Evolutionary conservation across 2,888 invertebrate species (phyloP).

Genomic region (Cotesia congregata): DNA sequence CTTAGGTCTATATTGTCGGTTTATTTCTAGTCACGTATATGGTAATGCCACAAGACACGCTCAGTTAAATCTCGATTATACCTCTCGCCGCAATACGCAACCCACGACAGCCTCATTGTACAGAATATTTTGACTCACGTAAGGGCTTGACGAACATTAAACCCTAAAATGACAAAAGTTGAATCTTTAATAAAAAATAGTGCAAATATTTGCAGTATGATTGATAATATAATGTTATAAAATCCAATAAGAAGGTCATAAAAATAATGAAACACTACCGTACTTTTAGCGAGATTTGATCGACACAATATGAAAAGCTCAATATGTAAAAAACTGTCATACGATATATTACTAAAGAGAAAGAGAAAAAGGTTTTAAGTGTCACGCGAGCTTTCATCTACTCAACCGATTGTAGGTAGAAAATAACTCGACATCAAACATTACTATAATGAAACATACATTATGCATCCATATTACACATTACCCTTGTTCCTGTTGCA

Average conservation of each 20-base stretch:
- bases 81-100: constrained; percentile 34
- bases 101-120: constrained; percentile 31
- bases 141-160: constrained; percentile 16
- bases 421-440: constrained; percentile 16
- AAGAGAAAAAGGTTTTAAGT: background rate
- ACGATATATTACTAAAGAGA: background rate
- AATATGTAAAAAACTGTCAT: background rate
- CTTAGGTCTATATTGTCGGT: constrained; percentile 27
- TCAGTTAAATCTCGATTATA: constrained; percentile 41
- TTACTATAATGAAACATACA: constrained; percentile 21
- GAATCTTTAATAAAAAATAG: background rate
- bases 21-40: constrained; percentile 41
- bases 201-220: background rate
- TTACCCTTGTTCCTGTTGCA: constrained; percentile 21
- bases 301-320: background rate
- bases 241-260: background rate
- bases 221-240: background rate
- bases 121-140: constrained; percentile 23
- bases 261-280: background rate
- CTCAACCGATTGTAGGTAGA: constrained; percentile 9
- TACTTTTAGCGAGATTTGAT: background rate
- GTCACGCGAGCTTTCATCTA: constrained; percentile 18
- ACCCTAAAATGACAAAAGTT: background rate
- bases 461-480: constrained; percentile 31
- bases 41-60: constrained; percentile 39